These are phyloP conservation scores for Pomacea maculata DNA, from an alignment of 1,140 invertebrate genomes.

Conservation along the genomic window DNA sequence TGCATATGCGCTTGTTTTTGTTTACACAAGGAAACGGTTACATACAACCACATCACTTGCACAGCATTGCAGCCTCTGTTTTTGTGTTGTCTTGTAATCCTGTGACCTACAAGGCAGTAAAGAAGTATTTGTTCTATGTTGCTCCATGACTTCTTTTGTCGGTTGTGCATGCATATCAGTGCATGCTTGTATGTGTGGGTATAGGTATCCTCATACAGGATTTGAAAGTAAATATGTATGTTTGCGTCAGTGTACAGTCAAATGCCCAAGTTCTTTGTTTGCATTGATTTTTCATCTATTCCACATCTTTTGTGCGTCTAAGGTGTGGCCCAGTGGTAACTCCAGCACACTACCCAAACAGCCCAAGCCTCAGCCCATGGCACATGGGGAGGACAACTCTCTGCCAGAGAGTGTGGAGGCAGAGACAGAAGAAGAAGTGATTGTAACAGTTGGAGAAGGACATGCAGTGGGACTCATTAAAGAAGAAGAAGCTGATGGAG, in stretches of 20 bases:
- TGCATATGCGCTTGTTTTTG: background rate
- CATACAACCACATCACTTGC: background rate
- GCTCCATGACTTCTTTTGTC: too few species aligned
- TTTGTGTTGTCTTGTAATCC: background rate
- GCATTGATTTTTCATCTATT: background rate
- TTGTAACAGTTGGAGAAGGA: slow-evolving; percentile 66
- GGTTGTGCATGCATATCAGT: too few species aligned
- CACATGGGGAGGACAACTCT: slow-evolving; percentile 26
- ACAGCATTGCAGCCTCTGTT: background rate
- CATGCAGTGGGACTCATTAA: background rate
- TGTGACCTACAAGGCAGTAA: too few species aligned
- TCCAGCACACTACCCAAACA: slow-evolving; percentile 64
- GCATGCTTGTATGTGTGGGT: too few species aligned
- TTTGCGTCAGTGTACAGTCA: too few species aligned
- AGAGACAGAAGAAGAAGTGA: slow-evolving; percentile 39
- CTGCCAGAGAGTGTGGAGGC: slow-evolving; percentile 2
- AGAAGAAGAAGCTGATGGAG: background rate
- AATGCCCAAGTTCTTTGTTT: too few species aligned
- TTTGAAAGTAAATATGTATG: too few species aligned
- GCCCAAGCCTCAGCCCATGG: slow-evolving; percentile 41
- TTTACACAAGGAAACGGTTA: background rate
- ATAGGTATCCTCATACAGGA: too few species aligned
- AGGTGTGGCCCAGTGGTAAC: slow-evolving; percentile 66
- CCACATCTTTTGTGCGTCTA: background rate
- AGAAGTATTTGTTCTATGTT: too few species aligned